A percentile compares a stretch with the other conserved stretches of the same genome.
phyloP scores from a whole-genome alignment of 2,888 invertebrate species.

The Platypus cylindrus region DNA sequence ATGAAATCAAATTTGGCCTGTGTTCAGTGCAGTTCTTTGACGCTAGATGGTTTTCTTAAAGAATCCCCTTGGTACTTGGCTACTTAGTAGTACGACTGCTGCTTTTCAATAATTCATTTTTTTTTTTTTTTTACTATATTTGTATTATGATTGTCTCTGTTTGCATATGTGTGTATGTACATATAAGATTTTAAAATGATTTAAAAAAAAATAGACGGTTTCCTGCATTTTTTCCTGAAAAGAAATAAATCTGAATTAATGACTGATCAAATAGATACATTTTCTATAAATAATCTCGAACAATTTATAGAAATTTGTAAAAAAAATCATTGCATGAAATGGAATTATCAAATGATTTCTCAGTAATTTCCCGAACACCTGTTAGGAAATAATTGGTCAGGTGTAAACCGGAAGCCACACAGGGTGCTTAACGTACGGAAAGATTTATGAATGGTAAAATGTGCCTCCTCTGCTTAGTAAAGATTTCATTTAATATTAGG shows the following conservation, averaged over 20 bases:
- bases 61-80: no score
- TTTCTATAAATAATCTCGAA: no score
- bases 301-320: constrained; percentile 1
- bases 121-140: no score
- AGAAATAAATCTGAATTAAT: no score
- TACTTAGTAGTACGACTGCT: no score
- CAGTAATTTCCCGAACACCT: constrained; percentile 24
- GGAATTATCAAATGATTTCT: constrained; percentile 4
- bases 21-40: constrained; percentile 13
- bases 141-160: no score
- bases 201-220: no score
- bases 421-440: constrained; percentile 21
- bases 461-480: constrained; percentile 22
- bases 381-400: constrained; percentile 23
- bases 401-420: constrained; percentile 32
- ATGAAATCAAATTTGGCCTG: constrained; percentile 25
- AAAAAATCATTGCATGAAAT: constrained; percentile 5
- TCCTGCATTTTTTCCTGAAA: no score
- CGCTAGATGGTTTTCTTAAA: constrained; percentile 7
- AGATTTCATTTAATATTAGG: constrained; percentile 27
- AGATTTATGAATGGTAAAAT: constrained; percentile 27
- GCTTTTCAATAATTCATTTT: no score
- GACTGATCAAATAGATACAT: no score
- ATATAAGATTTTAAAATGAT: no score
- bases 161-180: no score